A percentile compares a stretch with the other conserved stretches of the same genome.
Evolutionary conservation across 2,888 invertebrate species (phyloP).

Genomic region (Pollenia amentaria): DNA sequence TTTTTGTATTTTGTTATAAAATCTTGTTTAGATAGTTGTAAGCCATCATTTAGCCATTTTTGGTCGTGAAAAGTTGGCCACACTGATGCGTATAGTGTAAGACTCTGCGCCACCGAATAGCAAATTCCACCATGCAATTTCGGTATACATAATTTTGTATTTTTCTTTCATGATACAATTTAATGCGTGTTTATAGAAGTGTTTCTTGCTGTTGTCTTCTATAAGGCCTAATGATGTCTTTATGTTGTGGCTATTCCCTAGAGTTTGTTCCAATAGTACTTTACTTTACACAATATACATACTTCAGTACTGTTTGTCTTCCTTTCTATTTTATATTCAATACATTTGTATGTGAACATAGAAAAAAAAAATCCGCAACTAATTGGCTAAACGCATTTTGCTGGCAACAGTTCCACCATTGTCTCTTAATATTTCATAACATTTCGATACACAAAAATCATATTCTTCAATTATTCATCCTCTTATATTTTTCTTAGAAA

Average conservation of each 20-base stretch:
- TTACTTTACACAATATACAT: not conserved
- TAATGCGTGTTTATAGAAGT: not conserved
- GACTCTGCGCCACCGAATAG: too few species aligned
- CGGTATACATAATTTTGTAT: too few species aligned
- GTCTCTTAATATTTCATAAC: not conserved
- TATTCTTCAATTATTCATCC: slow-evolving; percentile 38
- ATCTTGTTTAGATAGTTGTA: too few species aligned
- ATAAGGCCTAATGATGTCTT: slow-evolving; percentile 58
- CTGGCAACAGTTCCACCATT: not conserved
- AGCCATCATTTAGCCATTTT: too few species aligned
- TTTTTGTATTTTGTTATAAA: too few species aligned
- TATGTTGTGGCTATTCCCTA: slow-evolving; percentile 56
- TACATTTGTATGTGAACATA: not conserved
- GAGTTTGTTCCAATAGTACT: not conserved
- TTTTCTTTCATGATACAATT: too few species aligned
- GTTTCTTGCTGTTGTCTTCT: not conserved
- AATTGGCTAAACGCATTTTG: slow-evolving; percentile 57
- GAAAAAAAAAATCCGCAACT: slow-evolving; percentile 23
- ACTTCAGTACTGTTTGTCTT: not conserved
- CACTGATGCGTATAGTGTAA: too few species aligned
- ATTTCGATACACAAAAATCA: slow-evolving; percentile 19
- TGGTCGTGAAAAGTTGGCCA: too few species aligned
- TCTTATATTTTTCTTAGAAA: not conserved
- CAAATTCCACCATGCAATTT: too few species aligned
- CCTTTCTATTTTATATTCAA: slow-evolving; percentile 6